Base-by-base conservation (phyloP, 2,797 vertebrate species). In the Diceros bicornis region DNA sequence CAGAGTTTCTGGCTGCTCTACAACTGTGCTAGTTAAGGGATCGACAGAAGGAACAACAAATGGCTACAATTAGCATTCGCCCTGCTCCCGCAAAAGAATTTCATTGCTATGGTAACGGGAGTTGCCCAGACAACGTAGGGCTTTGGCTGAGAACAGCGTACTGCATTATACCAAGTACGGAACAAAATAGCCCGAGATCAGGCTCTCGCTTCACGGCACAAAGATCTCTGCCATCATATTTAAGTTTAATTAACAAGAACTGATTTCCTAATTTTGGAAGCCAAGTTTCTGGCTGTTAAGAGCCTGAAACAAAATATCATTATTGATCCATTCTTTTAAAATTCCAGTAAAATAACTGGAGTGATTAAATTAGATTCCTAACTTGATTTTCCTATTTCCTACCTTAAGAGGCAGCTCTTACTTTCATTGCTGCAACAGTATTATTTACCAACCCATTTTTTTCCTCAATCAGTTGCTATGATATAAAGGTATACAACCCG, bases 41-140 rank as follows among this genome's bases (percentile, higher is more conserved):
- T 96, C 93, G 96, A 98, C 98, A 98, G 98, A 98, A 98, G 98
- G 98, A 98, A 98, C 98, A 98, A 98, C 98, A 98, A 98, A 99
- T 98, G 98, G 98, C 98, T 98, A 98, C 98, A 98, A 98, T 98
- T 98, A 99, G 98, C 98, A 98, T 98, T 98, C 96, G 14, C 97
- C 98, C 98, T 59, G 92, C 17, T 91, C 98, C 96, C 11, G 71
- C 98, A 97, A 98, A 97, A 89, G 97, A 98, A 98, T 98, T 98
- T 97, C 92, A 94, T 99, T 69, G 61, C 99, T 97, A 98, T 98
- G 99, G 99, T 98, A 99, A 99, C 99, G 29, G 57, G 27, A 98
- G 98, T 98, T 99, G 98, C 98, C 98, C 83, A 9, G 98, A 98
- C 97, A 72, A 99, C 98, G 97, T 12, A 23, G 94, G 97, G 97